Base-by-base conservation (phyloP, 2,113 vertebrate genomes). In the Paramisgurnus dabryanus region DNA sequence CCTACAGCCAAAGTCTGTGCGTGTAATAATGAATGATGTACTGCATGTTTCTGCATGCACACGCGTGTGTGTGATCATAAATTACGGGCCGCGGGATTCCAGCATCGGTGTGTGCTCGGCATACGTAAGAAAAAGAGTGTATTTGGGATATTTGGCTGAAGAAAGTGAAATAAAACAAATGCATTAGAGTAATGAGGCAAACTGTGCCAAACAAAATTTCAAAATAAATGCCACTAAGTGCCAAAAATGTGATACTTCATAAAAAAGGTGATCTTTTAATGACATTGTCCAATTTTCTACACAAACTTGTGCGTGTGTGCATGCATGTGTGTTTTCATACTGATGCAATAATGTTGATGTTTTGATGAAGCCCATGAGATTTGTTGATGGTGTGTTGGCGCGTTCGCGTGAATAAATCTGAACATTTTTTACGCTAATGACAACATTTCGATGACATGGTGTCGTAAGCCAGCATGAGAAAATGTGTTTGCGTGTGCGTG, bases 371-470 rank as follows among this genome's bases (percentile, higher is more conserved):
- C 9, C 50, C 34, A 5, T 60, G 70, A 53, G 50, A 67, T 65
- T 67, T 65, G 64, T 76, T 66, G 74, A 39, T 53, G 22, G 10
- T n/a, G 41, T 75, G 58, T 66, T 3, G 12, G 5, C 41, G 34
- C 13, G 39, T 67, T 39, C 58, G 65, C 34, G 40, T 60, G 39
- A 58, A 22, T 72, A 39, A 72, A 58, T 72, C 17, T 58, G 34
- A 70, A 55, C 49, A 70, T 70, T 55, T 57, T 39, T 70, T 70
- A 55, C 49, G 12, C 55, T 34, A 71, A 41, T 71, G 69, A 41
- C 57, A 34, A 71, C 68, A 71, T 71, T 71, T 34, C 57, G 49
- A 71, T 71, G 50, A 71, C 69, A 71, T 71, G 69, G 27, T 71
- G 69, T 34, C 57, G 50, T 71, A 71, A 55, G 34, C 2, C 15